Evolutionary conservation across 53 echinoderm and acorn worm species (phyloP).

Genomic region (Mesocentrotus franciscanus): DNA sequence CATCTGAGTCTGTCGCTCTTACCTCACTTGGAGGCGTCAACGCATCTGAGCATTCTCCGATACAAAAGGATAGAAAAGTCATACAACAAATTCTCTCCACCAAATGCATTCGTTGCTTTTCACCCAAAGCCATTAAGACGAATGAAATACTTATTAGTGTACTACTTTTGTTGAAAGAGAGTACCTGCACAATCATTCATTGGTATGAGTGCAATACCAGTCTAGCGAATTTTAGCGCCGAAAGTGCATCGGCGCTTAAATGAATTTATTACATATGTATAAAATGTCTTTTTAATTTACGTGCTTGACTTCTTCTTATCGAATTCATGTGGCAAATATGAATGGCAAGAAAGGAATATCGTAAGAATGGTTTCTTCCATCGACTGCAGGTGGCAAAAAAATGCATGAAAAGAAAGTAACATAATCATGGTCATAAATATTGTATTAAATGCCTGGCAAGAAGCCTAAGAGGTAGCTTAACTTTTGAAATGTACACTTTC

Average conservation of each 20-base stretch:
- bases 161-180: not conserved
- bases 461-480: no score
- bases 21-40: not conserved
- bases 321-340: not conserved
- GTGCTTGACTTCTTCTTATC: not conserved
- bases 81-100: not conserved
- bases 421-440: no score
- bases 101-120: not conserved
- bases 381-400: no score
- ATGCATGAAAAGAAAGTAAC: no score
- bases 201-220: not conserved
- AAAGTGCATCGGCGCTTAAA: no score
- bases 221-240: not conserved
- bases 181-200: not conserved
- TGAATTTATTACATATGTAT: not conserved
- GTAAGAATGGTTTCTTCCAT: not conserved
- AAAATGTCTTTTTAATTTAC: not conserved
- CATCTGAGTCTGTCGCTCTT: not conserved
- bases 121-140: not conserved
- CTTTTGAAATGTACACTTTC: no score
- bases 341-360: not conserved
- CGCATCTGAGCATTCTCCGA: not conserved
- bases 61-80: not conserved
- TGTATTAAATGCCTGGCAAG: no score
- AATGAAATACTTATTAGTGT: not conserved